Evolutionary conservation across 2,113 vertebrate genomes (phyloP).

Genomic region (Recurvirostra avosetta): DNA sequence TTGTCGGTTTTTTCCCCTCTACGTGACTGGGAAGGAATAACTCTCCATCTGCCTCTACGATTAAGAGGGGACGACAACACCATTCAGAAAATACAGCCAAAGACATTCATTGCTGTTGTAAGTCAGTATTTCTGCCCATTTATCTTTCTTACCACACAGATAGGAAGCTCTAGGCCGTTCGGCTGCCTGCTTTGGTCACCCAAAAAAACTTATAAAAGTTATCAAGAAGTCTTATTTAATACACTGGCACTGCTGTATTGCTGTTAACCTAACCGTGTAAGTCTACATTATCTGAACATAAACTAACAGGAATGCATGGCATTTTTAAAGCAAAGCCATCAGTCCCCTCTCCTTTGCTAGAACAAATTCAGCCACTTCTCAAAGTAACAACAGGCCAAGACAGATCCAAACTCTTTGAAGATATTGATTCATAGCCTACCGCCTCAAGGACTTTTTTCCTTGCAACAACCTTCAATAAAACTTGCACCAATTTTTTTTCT

Average conservation of each 20-base stretch:
- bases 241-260: not conserved
- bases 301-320: not conserved
- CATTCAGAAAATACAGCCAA: not conserved
- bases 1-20: not conserved
- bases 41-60: not conserved
- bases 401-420: not conserved
- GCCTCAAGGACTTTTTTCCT: not conserved
- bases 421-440: not conserved
- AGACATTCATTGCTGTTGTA: not conserved
- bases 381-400: not conserved
- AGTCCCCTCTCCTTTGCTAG: not conserved
- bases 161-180: not conserved
- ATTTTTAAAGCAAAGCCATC: not conserved
- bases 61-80: not conserved
- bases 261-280: not conserved
- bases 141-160: not conserved
- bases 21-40: not conserved
- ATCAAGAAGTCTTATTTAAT: not conserved
- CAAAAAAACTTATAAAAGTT: not conserved
- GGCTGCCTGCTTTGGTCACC: not conserved
- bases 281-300: not conserved
- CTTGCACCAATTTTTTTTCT: not conserved
- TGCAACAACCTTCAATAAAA: slow-evolving; percentile 7
- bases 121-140: not conserved
- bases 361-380: not conserved